Base-by-base conservation (phyloP, 2,113 vertebrate species). In the Arenaria interpres region DNA sequence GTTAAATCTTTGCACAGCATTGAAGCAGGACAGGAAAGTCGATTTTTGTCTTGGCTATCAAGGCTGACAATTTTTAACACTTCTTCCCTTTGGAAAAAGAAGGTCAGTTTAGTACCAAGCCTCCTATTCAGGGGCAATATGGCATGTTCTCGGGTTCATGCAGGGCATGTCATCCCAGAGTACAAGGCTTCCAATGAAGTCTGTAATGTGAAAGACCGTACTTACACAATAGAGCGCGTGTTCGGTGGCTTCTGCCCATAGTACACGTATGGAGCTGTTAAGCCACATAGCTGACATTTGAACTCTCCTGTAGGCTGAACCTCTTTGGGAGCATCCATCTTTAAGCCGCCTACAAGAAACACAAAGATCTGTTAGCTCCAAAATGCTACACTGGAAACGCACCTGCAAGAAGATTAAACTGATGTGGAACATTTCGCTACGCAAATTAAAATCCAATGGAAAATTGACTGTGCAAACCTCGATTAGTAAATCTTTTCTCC, bases 201-300 rank as follows among this genome's bases (percentile, higher is more conserved):
- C 41, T 64, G 66, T 27, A 68, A 60, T 15, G 54, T 12, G 17
- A 21, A 51, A 62, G 13, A 18, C 46, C 46, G 12, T 73, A 99
- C 99, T 99, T 96, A 99, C 99, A 99, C 81, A 37, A 99, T 91
- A 3, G 97, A 98, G 89, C 88, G 88, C 41, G 98, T 97, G 89
- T 99, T 97, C 7, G 99, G 99, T 39, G 99, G 99, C 77, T 98
- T 99, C 96, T 98, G 98, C 9, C 99, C 99, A 43, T 98, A 97
- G 75, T 99, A 99, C 2, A 80, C 98, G 73, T 98, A 99, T 0
- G 97, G 98, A 48, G 97, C 98, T 8, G 95, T 95, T 62, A 99
- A 90, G 62, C 94, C 97, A 90, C 99, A 99, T 3, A 98, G 88
- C 41, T 98, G 96, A 77, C 99, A 99, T 2, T 88, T 93, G 71